These are phyloP conservation scores for Balaenoptera acutorostrata DNA, from an alignment of 2,113 vertebrate genomes.

Conservation along the genomic window DNA sequence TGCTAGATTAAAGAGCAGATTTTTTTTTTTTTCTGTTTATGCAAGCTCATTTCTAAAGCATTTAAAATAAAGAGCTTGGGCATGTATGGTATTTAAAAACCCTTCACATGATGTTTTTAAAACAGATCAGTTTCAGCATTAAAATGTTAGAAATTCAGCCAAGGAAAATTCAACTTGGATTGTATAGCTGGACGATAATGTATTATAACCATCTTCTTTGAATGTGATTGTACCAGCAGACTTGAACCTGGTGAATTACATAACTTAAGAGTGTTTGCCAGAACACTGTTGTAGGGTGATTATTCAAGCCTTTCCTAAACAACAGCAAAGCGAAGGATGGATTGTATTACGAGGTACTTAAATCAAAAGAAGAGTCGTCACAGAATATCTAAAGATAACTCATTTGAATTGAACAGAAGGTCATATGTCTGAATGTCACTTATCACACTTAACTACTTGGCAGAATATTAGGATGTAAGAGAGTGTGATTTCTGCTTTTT, in stretches of 20 bases:
- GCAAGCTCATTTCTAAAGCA: slow-evolving; percentile 77
- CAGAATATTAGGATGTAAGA: slow-evolving; percentile 64
- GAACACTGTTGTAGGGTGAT: slow-evolving; percentile 67
- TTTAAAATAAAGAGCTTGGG: slow-evolving; percentile 80
- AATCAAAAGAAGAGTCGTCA: slow-evolving; percentile 63
- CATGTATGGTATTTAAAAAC: slow-evolving; percentile 80
- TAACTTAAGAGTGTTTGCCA: slow-evolving; percentile 78
- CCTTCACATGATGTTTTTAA: slow-evolving; percentile 80
- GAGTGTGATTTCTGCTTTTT: slow-evolving; percentile 66
- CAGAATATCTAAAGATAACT: slow-evolving; percentile 72
- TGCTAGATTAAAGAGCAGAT: slow-evolving; percentile 75
- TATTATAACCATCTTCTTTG: slow-evolving; percentile 76
- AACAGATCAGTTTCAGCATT: slow-evolving; percentile 83
- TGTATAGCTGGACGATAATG: slow-evolving; percentile 78
- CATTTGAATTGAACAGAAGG: slow-evolving; percentile 76
- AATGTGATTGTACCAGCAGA: slow-evolving; percentile 75
- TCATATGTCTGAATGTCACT: slow-evolving; percentile 69
- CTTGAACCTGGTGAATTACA: slow-evolving; percentile 78
- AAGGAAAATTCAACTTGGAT: slow-evolving; percentile 78
- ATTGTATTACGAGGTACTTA: slow-evolving; percentile 68
- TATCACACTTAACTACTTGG: slow-evolving; percentile 74
- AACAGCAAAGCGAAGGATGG: slow-evolving; percentile 72
- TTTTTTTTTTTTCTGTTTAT: slow-evolving; percentile 61
- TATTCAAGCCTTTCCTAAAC: slow-evolving; percentile 73
- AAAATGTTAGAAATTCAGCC: slow-evolving; percentile 80